These are phyloP conservation scores for Platyscapa corneri DNA, from an alignment of 1,140 invertebrate genomes.

Conservation along the genomic window DNA sequence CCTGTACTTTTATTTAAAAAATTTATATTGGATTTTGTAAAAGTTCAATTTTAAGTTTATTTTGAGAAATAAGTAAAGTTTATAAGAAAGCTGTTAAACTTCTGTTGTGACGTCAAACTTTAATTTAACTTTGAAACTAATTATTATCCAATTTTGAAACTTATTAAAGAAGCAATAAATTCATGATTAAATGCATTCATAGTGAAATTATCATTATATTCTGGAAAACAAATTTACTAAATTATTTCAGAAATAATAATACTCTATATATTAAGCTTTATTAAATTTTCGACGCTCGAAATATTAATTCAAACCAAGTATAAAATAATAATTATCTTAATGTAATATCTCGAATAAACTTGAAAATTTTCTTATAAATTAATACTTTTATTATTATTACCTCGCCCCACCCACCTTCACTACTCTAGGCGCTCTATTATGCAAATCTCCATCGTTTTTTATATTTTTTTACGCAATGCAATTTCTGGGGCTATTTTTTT, in stretches of 20 bases:
- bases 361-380: not conserved
- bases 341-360: not conserved
- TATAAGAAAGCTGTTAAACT: constrained; percentile 35
- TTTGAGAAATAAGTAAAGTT: constrained; percentile 32
- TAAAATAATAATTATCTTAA: not conserved
- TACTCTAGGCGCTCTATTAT: too few species aligned
- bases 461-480: not conserved
- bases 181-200: constrained; percentile 42
- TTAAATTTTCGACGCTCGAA: not conserved
- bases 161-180: constrained; percentile 49
- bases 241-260: constrained; percentile 8
- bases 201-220: constrained; percentile 38
- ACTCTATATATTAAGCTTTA: constrained; percentile 21
- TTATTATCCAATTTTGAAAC: constrained; percentile 49
- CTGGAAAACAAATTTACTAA: constrained; percentile 22
- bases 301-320: not conserved
- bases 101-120: constrained; percentile 30
- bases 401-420: too few species aligned
- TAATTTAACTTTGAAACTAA: constrained; percentile 46
- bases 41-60: constrained; percentile 40
- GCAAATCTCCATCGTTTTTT: too few species aligned
- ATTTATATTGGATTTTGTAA: constrained; percentile 26
- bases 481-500: too few species aligned
- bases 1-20: constrained; percentile 7
- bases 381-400: too few species aligned